phyloP scores from a whole-genome alignment of 2,113 vertebrate genomes.

The Pipa parva region DNA sequence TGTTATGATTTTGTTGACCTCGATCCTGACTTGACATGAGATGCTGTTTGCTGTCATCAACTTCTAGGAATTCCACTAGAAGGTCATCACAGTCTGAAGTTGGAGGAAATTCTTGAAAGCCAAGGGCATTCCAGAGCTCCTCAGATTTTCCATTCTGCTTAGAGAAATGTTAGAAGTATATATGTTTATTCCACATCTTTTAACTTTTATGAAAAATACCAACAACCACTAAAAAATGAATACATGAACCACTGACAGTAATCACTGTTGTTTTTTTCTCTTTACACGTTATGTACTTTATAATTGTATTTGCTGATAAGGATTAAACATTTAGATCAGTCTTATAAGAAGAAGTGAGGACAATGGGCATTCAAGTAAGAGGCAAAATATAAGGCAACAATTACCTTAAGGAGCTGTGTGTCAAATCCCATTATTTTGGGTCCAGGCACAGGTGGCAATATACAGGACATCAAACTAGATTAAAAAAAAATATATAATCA shows the following conservation, averaged over 20 bases:
- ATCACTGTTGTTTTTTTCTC: too few species aligned
- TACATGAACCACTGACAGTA: too few species aligned
- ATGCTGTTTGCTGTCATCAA: conserved; percentile 73
- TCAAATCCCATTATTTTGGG: conserved; percentile 96
- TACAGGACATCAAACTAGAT: conserved; percentile 76
- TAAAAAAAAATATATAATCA: not conserved
- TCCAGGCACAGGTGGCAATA: conserved; percentile 88
- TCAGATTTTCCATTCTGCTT: conserved; percentile 78
- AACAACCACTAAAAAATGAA: too few species aligned
- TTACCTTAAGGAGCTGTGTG: conserved; percentile 82
- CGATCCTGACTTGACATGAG: conserved; percentile 62
- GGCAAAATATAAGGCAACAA: too few species aligned
- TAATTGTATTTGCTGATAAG: too few species aligned
- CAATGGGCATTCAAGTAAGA: too few species aligned
- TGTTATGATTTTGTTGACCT: conserved; percentile 45
- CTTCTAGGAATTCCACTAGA: conserved; percentile 84
- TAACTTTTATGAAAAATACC: too few species aligned
- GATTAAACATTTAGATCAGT: too few species aligned
- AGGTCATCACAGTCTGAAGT: conserved; percentile 76
- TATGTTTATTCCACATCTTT: too few species aligned
- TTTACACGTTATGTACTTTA: too few species aligned
- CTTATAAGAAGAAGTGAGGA: too few species aligned
- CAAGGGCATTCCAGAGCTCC: conserved; percentile 74
- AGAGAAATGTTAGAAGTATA: conserved; percentile 42
- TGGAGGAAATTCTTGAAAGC: conserved; percentile 79